These are phyloP conservation scores for Trachelus iudaicus DNA, from an alignment of 2,888 invertebrate genomes.

Conservation along the genomic window DNA sequence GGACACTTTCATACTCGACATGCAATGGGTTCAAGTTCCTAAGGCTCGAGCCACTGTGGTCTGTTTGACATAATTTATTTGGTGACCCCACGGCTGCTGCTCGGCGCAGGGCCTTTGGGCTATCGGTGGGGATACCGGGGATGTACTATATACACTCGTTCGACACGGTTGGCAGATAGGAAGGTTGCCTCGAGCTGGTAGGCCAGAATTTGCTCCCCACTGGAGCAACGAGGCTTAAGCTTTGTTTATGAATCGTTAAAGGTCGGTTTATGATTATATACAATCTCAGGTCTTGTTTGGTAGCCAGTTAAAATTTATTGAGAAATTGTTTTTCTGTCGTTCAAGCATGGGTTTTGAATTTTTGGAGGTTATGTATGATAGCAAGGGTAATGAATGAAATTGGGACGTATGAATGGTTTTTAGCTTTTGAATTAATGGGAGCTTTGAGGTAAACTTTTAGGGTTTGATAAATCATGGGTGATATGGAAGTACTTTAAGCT, in stretches of 20 bases:
- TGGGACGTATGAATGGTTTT: not conserved
- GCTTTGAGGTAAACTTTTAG: not conserved
- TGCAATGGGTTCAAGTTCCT: slow-evolving; percentile 15
- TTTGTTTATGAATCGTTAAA: not conserved
- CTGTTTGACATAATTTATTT: slow-evolving; percentile 47
- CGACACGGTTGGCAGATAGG: not conserved
- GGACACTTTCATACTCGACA: not conserved
- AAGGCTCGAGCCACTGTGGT: slow-evolving; percentile 35
- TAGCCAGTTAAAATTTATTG: not conserved
- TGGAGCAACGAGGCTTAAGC: not conserved
- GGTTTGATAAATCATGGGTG: not conserved
- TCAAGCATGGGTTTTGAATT: not conserved
- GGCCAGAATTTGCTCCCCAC: not conserved
- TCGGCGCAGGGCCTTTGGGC: slow-evolving; percentile 10
- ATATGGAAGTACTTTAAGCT: not conserved
- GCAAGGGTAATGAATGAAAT: not conserved
- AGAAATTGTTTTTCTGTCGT: not conserved
- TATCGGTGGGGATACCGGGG: slow-evolving; percentile 9
- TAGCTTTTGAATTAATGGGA: not conserved
- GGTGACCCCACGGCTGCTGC: slow-evolving; percentile 36
- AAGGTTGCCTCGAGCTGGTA: not conserved
- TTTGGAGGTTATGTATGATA: not conserved
- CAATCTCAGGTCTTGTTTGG: not conserved
- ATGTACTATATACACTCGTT: slow-evolving; percentile 1
- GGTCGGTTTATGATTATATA: not conserved